Conservation (phyloP, 2,888 invertebrate species). For the Platynereis dumerilii region DNA sequence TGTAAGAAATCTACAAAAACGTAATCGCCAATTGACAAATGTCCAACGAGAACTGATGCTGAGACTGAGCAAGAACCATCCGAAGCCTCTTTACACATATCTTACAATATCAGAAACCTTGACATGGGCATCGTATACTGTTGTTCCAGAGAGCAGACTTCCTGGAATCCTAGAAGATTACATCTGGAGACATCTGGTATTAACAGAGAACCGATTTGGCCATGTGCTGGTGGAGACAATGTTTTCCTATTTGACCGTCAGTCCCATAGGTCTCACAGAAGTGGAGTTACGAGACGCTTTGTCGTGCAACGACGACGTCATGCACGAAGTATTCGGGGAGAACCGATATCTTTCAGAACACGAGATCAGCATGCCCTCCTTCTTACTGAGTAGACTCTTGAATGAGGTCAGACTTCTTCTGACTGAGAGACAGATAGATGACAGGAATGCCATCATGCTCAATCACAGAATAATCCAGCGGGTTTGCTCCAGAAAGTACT, state of each 20-base stretch:
- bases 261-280: conserved; percentile 24
- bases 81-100: conserved; percentile 17
- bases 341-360: conserved; percentile 8
- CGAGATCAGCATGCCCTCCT: conserved; percentile 18
- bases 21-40: conserved; percentile 8
- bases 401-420: conserved; percentile 17
- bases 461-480: conserved; percentile 1
- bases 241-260: conserved; percentile 19
- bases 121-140: conserved; percentile 21
- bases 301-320: conserved; percentile 22
- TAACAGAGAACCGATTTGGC: conserved; percentile 16
- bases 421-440: conserved; percentile 10
- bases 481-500: conserved; percentile 20
- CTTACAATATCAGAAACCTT: conserved; percentile 15
- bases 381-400: conserved; percentile 13
- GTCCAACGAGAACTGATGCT: conserved; percentile 18
- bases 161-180: conserved; percentile 16
- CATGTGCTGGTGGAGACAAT: conserved; percentile 11
- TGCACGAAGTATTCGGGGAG: conserved; percentile 16
- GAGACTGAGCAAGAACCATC: conserved; percentile 13
- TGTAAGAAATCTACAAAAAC: conserved; percentile 10
- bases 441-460: conserved; percentile 12
- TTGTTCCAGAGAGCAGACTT: conserved; percentile 11
- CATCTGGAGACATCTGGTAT: conserved; percentile 14
- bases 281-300: conserved; percentile 26